Conservation (phyloP, 2,888 invertebrate species). For the Ophioninae sp. region DNA sequence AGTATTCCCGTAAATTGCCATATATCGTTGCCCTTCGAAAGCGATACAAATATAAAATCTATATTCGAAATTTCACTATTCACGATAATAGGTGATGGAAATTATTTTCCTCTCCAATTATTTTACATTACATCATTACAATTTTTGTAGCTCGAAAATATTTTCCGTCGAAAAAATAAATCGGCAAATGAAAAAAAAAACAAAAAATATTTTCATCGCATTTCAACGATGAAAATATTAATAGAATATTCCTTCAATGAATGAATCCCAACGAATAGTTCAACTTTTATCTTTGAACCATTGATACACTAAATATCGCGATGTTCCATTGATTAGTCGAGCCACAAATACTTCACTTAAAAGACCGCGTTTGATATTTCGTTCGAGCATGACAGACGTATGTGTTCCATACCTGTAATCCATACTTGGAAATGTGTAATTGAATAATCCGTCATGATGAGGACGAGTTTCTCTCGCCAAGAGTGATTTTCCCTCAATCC, state of each 20-base stretch:
- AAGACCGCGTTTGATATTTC: not conserved
- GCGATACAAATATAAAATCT: not conserved
- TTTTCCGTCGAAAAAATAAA: not conserved
- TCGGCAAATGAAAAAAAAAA: not conserved
- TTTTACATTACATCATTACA: not conserved
- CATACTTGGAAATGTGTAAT: not conserved
- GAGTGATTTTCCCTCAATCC: conserved; percentile 25
- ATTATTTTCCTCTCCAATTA: not conserved
- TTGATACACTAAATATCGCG: not conserved
- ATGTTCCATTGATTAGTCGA: not conserved
- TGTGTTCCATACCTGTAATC: not conserved
- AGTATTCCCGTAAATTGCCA: not conserved
- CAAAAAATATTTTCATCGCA: not conserved
- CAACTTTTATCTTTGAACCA: not conserved
- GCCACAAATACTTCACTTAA: not conserved
- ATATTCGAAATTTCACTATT: not conserved
- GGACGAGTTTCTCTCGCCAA: not conserved
- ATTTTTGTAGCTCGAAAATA: not conserved
- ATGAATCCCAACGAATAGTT: not conserved
- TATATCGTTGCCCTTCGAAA: not conserved
- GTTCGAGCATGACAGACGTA: not conserved
- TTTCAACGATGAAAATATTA: not conserved
- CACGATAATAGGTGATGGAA: not conserved
- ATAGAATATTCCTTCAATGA: not conserved
- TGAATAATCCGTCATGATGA: conserved; percentile 12